A percentile compares a stretch with the other conserved stretches of the same genome.
These are phyloP conservation scores for Leptura quadrifasciata DNA, from an alignment of 2,888 invertebrate species.

Conservation along the genomic window DNA sequence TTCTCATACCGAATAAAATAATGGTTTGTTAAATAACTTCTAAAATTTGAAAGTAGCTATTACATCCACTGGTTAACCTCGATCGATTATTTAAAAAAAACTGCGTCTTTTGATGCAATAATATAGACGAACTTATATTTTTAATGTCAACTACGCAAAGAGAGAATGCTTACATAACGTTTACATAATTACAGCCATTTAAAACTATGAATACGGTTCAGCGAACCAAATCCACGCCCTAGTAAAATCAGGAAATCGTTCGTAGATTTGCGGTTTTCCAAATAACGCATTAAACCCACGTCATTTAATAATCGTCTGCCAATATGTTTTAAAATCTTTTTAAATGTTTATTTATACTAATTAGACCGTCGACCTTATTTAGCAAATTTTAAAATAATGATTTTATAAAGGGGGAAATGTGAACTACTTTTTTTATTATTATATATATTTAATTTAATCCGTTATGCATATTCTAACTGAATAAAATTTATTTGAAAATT, in stretches of 20 bases:
- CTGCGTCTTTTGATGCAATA: slow-evolving; percentile 23
- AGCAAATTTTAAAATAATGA: no score
- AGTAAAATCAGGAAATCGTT: slow-evolving; percentile 26
- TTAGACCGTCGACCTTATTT: no score
- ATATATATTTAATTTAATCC: no score
- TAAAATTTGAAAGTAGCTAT: slow-evolving; percentile 11
- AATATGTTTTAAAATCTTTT: no score
- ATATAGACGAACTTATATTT: background rate
- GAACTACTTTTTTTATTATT: no score
- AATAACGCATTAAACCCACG: background rate
- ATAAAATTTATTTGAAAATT: no score
- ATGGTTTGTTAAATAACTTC: slow-evolving; percentile 10
- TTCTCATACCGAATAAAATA: background rate
- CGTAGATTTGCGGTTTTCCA: background rate
- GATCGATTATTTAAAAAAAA: slow-evolving; percentile 6
- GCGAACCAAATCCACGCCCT: slow-evolving; percentile 28
- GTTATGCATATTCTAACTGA: no score
- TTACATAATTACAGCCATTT: slow-evolving; percentile 11
- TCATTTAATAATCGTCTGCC: no score
- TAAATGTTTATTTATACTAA: no score
- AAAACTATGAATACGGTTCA: slow-evolving; percentile 13
- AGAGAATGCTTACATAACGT: slow-evolving; percentile 18
- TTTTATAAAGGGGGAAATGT: no score
- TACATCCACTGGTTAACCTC: slow-evolving; percentile 6
- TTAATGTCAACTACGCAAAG: slow-evolving; percentile 13